These are phyloP conservation scores for Corapipo altera DNA, from an alignment of 2,113 vertebrate genomes.

Conservation along the genomic window DNA sequence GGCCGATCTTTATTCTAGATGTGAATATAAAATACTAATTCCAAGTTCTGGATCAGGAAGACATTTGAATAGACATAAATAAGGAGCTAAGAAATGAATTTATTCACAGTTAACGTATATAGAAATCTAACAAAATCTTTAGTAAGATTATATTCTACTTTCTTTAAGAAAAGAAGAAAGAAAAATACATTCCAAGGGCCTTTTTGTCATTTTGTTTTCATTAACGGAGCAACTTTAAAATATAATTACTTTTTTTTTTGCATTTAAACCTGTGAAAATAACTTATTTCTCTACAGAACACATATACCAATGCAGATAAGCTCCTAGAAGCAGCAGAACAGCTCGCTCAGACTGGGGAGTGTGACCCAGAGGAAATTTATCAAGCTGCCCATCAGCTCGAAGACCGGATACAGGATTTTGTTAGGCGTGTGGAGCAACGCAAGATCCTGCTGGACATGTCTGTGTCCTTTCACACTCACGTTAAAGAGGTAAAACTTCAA, in stretches of 20 bases:
- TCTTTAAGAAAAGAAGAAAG: not conserved
- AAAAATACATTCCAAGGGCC: not conserved
- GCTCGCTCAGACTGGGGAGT: constrained; percentile 95
- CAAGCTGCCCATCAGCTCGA: constrained; percentile 97
- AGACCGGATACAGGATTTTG: constrained; percentile 97
- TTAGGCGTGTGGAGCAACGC: constrained; percentile 95
- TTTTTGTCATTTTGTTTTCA: not conserved
- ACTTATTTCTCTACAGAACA: constrained; percentile 80
- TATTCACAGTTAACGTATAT: not conserved
- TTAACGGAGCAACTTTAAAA: not conserved
- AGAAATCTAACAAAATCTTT: not conserved
- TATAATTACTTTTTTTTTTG: not conserved
- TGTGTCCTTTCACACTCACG: constrained; percentile 95
- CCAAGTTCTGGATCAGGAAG: fast-evolving
- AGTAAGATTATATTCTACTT: not conserved
- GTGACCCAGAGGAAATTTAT: constrained; percentile 97
- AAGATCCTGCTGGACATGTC: constrained; percentile 98
- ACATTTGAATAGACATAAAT: not conserved
- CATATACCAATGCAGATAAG: constrained; percentile 97
- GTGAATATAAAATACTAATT: not conserved
- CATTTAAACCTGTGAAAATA: not conserved
- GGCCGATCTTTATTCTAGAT: not conserved
- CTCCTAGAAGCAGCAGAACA: constrained; percentile 95
- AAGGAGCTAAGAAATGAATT: not conserved
- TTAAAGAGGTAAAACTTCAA: constrained; percentile 87